Percentiles rank a stretch among this genome's conserved stretches.
phyloP scores from a whole-genome alignment of 1,140 invertebrate genomes.

The Leguminivora glycinivorella region DNA sequence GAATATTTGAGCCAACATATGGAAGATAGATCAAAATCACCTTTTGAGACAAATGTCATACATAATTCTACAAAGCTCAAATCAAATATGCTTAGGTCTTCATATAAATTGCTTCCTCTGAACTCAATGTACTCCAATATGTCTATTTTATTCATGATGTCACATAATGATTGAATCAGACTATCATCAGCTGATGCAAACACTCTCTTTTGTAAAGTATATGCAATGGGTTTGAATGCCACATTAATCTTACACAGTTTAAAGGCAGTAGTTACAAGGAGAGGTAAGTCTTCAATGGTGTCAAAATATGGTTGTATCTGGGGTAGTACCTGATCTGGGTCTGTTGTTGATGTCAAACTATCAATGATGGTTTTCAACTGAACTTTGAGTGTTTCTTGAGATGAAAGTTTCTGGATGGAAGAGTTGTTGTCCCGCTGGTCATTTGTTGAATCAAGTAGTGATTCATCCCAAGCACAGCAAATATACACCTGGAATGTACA shows the following conservation, averaged over 20 bases:
- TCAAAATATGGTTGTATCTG: conserved; percentile 56
- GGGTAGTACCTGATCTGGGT: conserved; percentile 38
- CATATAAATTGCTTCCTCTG: conserved; percentile 55
- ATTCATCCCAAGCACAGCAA: conserved; percentile 37
- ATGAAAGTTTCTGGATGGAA: conserved; percentile 38
- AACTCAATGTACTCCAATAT: conserved; percentile 66
- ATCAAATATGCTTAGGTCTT: conserved; percentile 57
- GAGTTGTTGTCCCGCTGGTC: conserved; percentile 28
- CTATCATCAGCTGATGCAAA: conserved; percentile 42
- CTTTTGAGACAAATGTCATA: conserved; percentile 60
- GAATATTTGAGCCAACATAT: conserved; percentile 72
- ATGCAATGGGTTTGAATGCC: conserved; percentile 56
- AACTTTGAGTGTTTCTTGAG: conserved; percentile 56
- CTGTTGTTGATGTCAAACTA: conserved; percentile 36
- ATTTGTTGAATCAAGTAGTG: conserved; percentile 9
- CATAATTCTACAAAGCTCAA: conserved; percentile 56
- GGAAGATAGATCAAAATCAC: conserved; percentile 67
- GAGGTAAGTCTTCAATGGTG: conserved; percentile 54
- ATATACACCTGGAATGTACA: conserved; percentile 43
- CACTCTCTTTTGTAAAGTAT: conserved; percentile 59
- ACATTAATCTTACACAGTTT: conserved; percentile 59
- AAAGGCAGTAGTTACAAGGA: conserved; percentile 49
- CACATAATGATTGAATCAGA: conserved; percentile 47
- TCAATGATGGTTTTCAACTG: conserved; percentile 54
- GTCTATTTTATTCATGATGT: conserved; percentile 65